Evolutionary conservation across 2,797 vertebrate species (phyloP).

Genomic region (Schizopygopsis pylzovi): DNA sequence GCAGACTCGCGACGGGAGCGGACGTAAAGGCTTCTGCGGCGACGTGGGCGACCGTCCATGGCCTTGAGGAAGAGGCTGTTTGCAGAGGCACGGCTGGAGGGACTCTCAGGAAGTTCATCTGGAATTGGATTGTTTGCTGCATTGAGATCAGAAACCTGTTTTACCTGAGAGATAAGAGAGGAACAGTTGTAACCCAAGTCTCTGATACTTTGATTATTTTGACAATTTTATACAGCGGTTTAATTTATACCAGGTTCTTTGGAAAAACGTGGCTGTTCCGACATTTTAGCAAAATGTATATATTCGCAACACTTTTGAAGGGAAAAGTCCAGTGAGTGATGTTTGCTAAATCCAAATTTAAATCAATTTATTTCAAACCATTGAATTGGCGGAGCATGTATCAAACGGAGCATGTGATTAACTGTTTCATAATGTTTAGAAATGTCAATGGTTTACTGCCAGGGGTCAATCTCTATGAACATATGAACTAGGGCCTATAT

Average conservation of each 20-base stretch:
- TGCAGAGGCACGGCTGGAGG: conserved; percentile 62
- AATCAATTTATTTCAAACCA: background rate
- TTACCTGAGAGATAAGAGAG: conserved; percentile 63
- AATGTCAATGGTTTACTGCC: background rate
- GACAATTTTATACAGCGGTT: background rate
- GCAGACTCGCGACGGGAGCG: conserved; percentile 21
- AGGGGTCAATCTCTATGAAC: too few relatives aligned
- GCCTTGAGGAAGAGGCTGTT: conserved; percentile 74
- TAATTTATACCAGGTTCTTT: background rate
- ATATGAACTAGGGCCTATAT: too few relatives aligned
- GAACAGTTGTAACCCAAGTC: background rate
- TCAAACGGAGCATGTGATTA: background rate
- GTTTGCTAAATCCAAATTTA: background rate
- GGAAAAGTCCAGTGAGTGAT: background rate
- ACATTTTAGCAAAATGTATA: background rate
- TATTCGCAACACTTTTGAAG: background rate
- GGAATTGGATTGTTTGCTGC: conserved; percentile 71
- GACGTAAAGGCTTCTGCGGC: conserved; percentile 68
- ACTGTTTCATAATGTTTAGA: background rate
- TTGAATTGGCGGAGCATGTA: background rate
- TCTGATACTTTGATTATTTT: background rate
- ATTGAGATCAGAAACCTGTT: conserved; percentile 68
- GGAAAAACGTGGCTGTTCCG: background rate
- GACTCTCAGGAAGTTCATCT: conserved; percentile 62
- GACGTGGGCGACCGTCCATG: conserved; percentile 72